These are phyloP conservation scores for Lasioglossum albipes DNA, from an alignment of 1,140 invertebrate genomes.

Conservation along the genomic window DNA sequence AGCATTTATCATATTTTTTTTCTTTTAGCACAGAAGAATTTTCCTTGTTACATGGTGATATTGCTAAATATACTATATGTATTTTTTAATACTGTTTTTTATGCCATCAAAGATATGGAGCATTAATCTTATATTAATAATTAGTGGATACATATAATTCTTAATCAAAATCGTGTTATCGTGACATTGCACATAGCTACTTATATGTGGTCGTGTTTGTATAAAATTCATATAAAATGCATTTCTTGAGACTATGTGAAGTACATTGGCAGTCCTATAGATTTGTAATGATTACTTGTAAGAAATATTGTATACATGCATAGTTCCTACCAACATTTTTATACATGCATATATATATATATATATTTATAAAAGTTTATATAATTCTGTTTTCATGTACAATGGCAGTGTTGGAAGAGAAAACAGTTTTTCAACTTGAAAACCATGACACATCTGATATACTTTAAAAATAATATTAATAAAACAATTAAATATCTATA, in stretches of 20 bases:
- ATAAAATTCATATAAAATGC: slow-evolving; percentile 60
- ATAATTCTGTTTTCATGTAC: slow-evolving; percentile 36
- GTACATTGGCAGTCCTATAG: slow-evolving; percentile 39
- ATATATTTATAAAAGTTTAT: slow-evolving; percentile 31
- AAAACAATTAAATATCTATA: background rate
- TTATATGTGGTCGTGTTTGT: slow-evolving; percentile 26
- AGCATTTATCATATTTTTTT: slow-evolving; percentile 41
- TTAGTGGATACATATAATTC: slow-evolving; percentile 11
- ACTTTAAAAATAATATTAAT: background rate
- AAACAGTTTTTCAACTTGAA: background rate
- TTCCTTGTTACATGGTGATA: slow-evolving; percentile 26
- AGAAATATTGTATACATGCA: slow-evolving; percentile 38
- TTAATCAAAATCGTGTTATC: slow-evolving; percentile 26
- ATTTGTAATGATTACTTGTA: slow-evolving; percentile 33
- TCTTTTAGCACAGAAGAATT: slow-evolving; percentile 38
- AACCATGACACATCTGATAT: background rate
- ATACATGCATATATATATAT: slow-evolving; percentile 32
- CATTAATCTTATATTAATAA: slow-evolving; percentile 41
- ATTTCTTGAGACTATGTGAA: slow-evolving; percentile 36
- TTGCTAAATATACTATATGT: slow-evolving; percentile 34
- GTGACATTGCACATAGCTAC: slow-evolving; percentile 30
- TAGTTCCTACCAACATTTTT: slow-evolving; percentile 21
- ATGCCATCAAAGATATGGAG: slow-evolving; percentile 29
- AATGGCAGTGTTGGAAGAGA: slow-evolving; percentile 32
- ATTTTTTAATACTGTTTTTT: slow-evolving; percentile 53